Conservation (phyloP, 2,888 invertebrate species). For the Salticus scenicus region DNA sequence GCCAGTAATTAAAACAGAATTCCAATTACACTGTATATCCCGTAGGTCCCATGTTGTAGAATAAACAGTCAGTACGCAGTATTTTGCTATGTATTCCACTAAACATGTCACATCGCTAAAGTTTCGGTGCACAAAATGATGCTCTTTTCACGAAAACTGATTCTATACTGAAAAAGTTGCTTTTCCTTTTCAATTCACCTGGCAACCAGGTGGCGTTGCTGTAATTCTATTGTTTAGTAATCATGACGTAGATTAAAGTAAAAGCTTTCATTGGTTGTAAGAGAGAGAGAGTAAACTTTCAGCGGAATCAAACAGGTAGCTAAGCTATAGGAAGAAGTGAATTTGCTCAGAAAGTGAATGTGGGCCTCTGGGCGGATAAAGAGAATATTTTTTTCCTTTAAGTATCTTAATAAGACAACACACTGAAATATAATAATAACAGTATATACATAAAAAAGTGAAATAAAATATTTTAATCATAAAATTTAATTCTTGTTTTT, state of each 20-base stretch:
- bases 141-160: conserved; percentile 25
- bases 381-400: neutral
- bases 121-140: conserved; percentile 18
- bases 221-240: conserved; percentile 33
- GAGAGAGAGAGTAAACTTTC: conserved; percentile 17
- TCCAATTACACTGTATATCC: conserved; percentile 10
- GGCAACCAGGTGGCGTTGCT: conserved; percentile 51
- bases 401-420: too few species aligned
- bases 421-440: too few species aligned
- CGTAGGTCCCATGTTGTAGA: conserved; percentile 36
- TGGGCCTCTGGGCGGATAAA: neutral
- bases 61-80: conserved; percentile 29
- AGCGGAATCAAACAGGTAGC: conserved; percentile 10
- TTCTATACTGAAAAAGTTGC: conserved; percentile 28
- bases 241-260: conserved; percentile 34
- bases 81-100: conserved; percentile 35
- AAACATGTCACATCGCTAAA: conserved; percentile 29
- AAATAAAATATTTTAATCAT: too few species aligned
- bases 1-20: neutral
- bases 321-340: too few species aligned
- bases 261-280: conserved; percentile 19
- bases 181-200: conserved; percentile 53
- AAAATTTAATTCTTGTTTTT: too few species aligned
- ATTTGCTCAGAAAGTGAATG: neutral
- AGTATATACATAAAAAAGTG: too few species aligned